A percentile compares a stretch with the other conserved stretches of the same genome.
Evolutionary conservation across 2,797 vertebrate genomes (phyloP).

Genomic region (Cebuella pygmaea): DNA sequence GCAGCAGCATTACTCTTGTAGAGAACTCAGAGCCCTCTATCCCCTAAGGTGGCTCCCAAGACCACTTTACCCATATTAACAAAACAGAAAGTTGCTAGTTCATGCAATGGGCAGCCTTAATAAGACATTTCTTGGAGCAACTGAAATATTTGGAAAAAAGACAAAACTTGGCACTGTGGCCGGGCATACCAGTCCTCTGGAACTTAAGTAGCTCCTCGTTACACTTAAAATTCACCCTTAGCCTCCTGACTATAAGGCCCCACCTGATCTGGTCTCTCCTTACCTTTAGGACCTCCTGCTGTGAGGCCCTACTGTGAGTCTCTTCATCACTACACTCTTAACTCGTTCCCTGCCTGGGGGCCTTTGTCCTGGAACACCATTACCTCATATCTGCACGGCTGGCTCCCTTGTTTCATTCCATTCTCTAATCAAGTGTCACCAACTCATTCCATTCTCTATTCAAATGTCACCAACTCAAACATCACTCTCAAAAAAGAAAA

Average conservation of each 20-base stretch:
- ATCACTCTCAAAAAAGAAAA: too few species aligned
- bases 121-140: neutral
- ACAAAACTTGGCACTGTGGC: neutral
- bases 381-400: neutral
- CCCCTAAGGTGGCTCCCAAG: neutral
- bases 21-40: neutral
- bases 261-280: neutral
- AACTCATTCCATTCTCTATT: neutral
- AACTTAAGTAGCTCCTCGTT: neutral
- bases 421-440: neutral
- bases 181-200: neutral
- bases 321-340: neutral
- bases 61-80: neutral
- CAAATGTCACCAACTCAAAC: neutral
- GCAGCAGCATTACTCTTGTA: neutral
- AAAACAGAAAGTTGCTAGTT: neutral
- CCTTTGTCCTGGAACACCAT: conserved; percentile 6
- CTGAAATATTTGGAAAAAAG: neutral
- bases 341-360: neutral
- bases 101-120: neutral
- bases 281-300: neutral
- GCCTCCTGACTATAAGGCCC: neutral
- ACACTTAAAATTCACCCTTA: neutral
- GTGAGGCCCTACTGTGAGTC: accelerated
- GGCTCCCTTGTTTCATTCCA: neutral